Base-by-base conservation (phyloP, 2,888 invertebrate genomes). In the Hedychridium roseum region DNA sequence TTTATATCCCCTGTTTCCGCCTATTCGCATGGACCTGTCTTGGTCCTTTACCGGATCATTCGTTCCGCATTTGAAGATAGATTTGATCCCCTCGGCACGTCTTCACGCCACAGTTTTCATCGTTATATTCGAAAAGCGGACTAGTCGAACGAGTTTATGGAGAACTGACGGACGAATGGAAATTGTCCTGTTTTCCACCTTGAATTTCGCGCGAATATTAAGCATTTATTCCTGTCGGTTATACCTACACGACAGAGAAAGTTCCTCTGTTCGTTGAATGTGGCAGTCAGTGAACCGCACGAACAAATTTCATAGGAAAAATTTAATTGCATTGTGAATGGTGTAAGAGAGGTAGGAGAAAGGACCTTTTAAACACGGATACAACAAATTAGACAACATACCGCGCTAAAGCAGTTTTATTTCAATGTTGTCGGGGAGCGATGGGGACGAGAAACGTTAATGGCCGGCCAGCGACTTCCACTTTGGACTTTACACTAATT, bases 11-110 rank as follows among this genome's bases (percentile, higher is more conserved):
- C n/a, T n/a, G n/a, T n/a, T n/a, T n/a, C n/a, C n/a, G n/a, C n/a
- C n/a, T n/a, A n/a, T n/a, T n/a, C n/a, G n/a, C n/a, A n/a, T n/a
- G n/a, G n/a, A n/a, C n/a, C n/a, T n/a, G n/a, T n/a, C n/a, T n/a
- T n/a, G n/a, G n/a, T n/a, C n/a, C n/a, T 39, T 12, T 28, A 17
- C 21, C 26, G 38, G 37, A 45, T 49, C 44, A 32, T 44, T 52
- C 48, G 38, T 53, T 50, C 49, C 35, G 41, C 39, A 38, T 43
- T 61, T 54, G 52, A 59, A 55, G 61, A 64, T 57, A 64, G 46
- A 54, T 59, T 52, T 49, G 46, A 61, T 50, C 44, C 34, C 49
- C 36, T 16, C 20, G 37, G 37, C 28, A 44, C 42, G 48, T 46
- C 39, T 50, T 46, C n/a, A n/a, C n/a, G n/a, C n/a, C n/a, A n/a